These are phyloP conservation scores for Hafferia zeledoni DNA, from an alignment of 2,797 vertebrate genomes.

Conservation along the genomic window DNA sequence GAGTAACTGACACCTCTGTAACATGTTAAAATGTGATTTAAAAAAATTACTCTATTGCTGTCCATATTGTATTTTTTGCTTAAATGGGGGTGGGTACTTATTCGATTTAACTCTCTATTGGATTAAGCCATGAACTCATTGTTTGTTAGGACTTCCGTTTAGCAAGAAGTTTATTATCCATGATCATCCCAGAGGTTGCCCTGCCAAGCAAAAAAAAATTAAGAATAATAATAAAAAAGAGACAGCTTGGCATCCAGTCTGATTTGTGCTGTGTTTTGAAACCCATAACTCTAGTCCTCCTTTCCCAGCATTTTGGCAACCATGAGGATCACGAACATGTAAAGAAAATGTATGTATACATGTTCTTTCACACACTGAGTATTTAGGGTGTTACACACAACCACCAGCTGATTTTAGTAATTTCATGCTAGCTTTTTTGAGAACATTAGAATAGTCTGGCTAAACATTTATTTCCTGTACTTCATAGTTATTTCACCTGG, in stretches of 20 bases:
- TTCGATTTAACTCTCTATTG: neutral
- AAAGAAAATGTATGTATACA: neutral
- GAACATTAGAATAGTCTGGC: neutral
- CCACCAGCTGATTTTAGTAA: neutral
- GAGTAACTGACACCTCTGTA: neutral
- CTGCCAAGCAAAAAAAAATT: neutral
- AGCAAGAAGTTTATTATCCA: neutral
- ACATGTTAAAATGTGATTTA: neutral
- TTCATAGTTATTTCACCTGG: neutral
- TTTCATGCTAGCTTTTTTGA: neutral
- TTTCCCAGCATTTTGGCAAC: neutral
- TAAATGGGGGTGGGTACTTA: neutral
- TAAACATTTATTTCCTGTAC: neutral
- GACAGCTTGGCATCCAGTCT: neutral
- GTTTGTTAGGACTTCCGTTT: neutral
- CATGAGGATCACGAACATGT: accelerated
- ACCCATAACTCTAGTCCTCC: neutral
- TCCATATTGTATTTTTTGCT: neutral
- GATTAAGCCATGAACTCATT: neutral
- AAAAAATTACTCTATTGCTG: neutral
- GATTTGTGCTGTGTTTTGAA: neutral
- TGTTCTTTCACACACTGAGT: neutral
- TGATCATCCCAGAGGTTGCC: neutral
- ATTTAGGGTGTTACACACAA: neutral
- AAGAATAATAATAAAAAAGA: neutral